Percentiles rank a stretch among this genome's conserved stretches.
Evolutionary conservation across 2,113 vertebrate species (phyloP).

Genomic region (Dasypus novemcinctus): DNA sequence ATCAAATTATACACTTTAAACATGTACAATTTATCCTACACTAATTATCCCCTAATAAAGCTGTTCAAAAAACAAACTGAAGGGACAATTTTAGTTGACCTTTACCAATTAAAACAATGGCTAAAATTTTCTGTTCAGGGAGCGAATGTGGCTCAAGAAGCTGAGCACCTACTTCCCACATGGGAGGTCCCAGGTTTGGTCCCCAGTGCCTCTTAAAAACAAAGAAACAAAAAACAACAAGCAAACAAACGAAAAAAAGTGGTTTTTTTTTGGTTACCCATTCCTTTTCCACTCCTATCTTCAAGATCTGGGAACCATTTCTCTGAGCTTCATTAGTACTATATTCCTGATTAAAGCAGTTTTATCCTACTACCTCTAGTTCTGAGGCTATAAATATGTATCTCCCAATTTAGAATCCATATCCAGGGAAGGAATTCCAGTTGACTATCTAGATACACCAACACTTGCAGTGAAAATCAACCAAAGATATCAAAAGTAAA

Average conservation of each 20-base stretch:
- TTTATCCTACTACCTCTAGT: neutral
- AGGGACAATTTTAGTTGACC: constrained; percentile 69
- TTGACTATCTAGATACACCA: neutral
- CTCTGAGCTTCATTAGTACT: neutral
- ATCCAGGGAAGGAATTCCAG: neutral
- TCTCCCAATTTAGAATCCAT: neutral
- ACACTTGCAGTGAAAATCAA: neutral
- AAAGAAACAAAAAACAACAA: too few relatives aligned
- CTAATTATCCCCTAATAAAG: neutral
- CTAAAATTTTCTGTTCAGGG: neutral
- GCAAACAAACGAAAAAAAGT: too few relatives aligned
- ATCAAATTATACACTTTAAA: neutral
- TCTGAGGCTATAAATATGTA: neutral
- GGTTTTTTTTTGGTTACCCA: neutral
- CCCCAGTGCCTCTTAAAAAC: too few relatives aligned
- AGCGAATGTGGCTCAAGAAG: too few relatives aligned
- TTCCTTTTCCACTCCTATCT: neutral
- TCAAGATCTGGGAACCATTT: neutral
- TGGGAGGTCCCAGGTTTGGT: too few relatives aligned
- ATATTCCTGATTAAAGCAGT: neutral
- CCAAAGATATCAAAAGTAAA: neutral
- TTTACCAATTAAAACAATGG: constrained; percentile 57
- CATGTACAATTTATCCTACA: neutral
- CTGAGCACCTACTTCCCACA: too few relatives aligned
- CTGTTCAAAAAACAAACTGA: constrained; percentile 63